A percentile compares a stretch with the other conserved stretches of the same genome.
These are phyloP conservation scores for Exephanes ischioxanthus DNA, from an alignment of 2,888 invertebrate species.

Conservation along the genomic window DNA sequence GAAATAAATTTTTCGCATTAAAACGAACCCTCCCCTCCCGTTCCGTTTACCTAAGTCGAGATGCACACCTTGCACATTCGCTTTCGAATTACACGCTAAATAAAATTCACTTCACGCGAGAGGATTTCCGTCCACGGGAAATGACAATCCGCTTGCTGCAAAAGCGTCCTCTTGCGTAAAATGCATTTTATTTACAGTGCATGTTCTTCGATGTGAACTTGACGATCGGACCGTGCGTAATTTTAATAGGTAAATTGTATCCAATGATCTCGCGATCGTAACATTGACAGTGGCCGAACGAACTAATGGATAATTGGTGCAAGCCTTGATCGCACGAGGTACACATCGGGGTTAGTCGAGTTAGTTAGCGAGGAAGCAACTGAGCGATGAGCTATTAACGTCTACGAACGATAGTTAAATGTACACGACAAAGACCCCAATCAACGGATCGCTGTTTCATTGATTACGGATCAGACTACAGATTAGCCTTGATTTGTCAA, in stretches of 20 bases:
- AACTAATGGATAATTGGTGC: constrained; percentile 17
- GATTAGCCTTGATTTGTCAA: too few species aligned
- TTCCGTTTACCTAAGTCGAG: constrained; percentile 45
- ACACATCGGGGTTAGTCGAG: constrained; percentile 17
- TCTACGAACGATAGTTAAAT: background rate
- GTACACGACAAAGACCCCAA: constrained; percentile 10
- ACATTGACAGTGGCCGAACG: constrained; percentile 5
- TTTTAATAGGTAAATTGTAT: background rate
- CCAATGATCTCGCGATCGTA: constrained; percentile 1
- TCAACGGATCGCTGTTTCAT: background rate
- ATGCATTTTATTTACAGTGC: background rate
- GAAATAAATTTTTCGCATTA: constrained; percentile 1
- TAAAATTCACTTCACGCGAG: background rate
- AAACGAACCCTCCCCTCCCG: background rate
- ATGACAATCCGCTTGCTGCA: too few species aligned
- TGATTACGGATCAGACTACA: background rate
- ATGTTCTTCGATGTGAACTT: background rate
- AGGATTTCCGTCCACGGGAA: background rate
- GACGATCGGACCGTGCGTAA: background rate
- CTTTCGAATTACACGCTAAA: background rate
- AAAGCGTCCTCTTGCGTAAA: too few species aligned
- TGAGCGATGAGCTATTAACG: constrained; percentile 24
- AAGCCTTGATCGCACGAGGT: constrained; percentile 5
- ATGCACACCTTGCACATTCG: constrained; percentile 37
- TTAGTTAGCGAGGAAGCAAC: constrained; percentile 36